These are phyloP conservation scores for Lamellibrachia luymesi DNA, from an alignment of 1,140 invertebrate genomes.

Conservation along the genomic window DNA sequence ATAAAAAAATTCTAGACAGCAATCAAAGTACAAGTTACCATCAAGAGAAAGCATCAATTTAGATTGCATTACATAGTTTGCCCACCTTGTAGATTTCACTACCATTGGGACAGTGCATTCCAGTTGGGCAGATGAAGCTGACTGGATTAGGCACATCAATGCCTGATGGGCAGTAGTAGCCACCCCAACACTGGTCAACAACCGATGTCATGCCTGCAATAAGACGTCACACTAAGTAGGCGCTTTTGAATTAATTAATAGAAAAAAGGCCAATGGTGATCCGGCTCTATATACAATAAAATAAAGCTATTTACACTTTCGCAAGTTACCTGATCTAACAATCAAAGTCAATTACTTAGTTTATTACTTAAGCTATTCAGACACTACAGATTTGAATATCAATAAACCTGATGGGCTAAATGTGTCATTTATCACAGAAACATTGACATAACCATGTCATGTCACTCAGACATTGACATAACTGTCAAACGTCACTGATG, in stretches of 20 bases:
- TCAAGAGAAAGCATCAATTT: too few species aligned
- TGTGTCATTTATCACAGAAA: background rate
- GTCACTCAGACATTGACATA: background rate
- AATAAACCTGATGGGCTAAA: too few species aligned
- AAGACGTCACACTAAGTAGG: background rate
- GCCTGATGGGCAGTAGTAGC: slow-evolving; percentile 49
- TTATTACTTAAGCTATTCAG: too few species aligned
- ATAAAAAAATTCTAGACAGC: too few species aligned
- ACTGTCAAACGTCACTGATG: background rate
- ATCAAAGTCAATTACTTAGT: too few species aligned
- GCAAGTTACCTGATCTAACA: too few species aligned
- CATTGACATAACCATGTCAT: background rate
- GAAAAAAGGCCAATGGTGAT: too few species aligned
- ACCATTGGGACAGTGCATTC: slow-evolving; percentile 48
- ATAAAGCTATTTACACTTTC: too few species aligned
- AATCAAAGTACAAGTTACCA: too few species aligned
- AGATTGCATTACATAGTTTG: background rate
- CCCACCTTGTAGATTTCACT: slow-evolving; percentile 46
- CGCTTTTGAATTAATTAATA: background rate
- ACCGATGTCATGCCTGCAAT: slow-evolving; percentile 44
- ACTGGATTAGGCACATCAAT: slow-evolving; percentile 41
- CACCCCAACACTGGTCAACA: slow-evolving; percentile 39
- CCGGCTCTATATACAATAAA: too few species aligned
- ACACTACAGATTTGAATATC: too few species aligned
- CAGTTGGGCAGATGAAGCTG: slow-evolving; percentile 44